These are phyloP conservation scores for Pasiphila rectangulata DNA, from an alignment of 2,888 invertebrate genomes.

Conservation along the genomic window DNA sequence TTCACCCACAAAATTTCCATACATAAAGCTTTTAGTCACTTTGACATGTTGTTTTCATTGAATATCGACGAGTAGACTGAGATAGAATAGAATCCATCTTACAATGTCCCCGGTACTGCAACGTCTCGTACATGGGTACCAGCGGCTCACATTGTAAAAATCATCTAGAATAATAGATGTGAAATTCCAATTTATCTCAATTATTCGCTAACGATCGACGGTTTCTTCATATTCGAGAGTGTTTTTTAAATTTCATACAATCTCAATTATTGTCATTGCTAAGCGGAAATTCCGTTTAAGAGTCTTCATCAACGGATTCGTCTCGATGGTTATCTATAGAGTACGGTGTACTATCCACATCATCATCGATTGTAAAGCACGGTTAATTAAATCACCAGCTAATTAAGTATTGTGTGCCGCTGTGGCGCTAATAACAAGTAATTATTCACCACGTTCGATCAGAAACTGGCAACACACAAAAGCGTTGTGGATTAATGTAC, in stretches of 20 bases:
- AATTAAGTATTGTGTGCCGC: slow-evolving; percentile 36
- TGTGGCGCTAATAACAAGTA: slow-evolving; percentile 36
- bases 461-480: slow-evolving; percentile 19
- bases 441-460: slow-evolving; percentile 29
- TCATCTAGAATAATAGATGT: no score
- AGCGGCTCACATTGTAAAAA: no score
- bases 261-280: background rate
- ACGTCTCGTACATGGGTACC: no score
- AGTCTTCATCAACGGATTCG: background rate
- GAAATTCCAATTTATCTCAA: no score
- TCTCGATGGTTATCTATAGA: background rate
- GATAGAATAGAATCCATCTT: no score
- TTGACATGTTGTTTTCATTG: no score
- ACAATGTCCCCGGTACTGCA: no score
- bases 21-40: no score
- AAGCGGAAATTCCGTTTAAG: background rate
- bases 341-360: slow-evolving; percentile 15
- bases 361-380: slow-evolving; percentile 20
- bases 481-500: slow-evolving; percentile 6
- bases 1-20: no score
- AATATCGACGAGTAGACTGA: no score
- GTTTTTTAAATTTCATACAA: background rate
- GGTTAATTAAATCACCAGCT: slow-evolving; percentile 33
- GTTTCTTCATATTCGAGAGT: no score
- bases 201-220: no score